phyloP scores from a whole-genome alignment of 2,888 invertebrate genomes.

The Germaria angustata region DNA sequence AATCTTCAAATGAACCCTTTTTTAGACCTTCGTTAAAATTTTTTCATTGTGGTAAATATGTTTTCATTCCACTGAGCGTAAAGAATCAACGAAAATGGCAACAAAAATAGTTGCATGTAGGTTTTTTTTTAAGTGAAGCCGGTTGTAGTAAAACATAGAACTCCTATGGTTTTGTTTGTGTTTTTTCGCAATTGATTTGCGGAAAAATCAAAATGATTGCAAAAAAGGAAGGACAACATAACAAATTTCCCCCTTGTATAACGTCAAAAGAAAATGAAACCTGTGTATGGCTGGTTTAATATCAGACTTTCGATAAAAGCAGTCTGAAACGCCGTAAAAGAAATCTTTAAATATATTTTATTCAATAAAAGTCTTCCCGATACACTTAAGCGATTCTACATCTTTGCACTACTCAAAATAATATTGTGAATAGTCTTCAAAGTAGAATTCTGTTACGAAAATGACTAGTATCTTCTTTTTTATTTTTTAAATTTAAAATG shows the following conservation, averaged over 20 bases:
- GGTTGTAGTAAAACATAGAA: slow-evolving; percentile 62
- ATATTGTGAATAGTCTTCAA: too few species aligned
- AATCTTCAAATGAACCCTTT: slow-evolving; percentile 35
- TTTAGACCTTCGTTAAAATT: slow-evolving; percentile 21
- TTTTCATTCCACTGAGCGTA: slow-evolving; percentile 19
- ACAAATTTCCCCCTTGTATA: slow-evolving; percentile 50
- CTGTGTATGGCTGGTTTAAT: neutral
- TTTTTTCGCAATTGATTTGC: slow-evolving; percentile 78
- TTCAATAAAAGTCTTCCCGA: too few species aligned
- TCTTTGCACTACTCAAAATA: too few species aligned
- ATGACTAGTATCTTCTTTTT: too few species aligned
- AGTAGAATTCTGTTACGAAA: too few species aligned
- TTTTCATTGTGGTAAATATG: slow-evolving; percentile 56
- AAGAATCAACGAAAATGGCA: neutral
- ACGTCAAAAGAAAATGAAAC: slow-evolving; percentile 12
- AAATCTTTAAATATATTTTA: too few species aligned
- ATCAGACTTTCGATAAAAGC: too few species aligned
- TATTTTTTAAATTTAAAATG: too few species aligned
- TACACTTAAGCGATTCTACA: too few species aligned
- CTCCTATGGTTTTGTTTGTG: slow-evolving; percentile 77
- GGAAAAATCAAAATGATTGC: slow-evolving; percentile 73
- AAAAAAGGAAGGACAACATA: slow-evolving; percentile 9
- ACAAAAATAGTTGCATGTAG: neutral
- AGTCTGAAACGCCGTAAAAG: too few species aligned
- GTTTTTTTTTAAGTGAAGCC: slow-evolving; percentile 21